Evolutionary conservation across 2,113 vertebrate species (phyloP).

Genomic region (Columba livia): DNA sequence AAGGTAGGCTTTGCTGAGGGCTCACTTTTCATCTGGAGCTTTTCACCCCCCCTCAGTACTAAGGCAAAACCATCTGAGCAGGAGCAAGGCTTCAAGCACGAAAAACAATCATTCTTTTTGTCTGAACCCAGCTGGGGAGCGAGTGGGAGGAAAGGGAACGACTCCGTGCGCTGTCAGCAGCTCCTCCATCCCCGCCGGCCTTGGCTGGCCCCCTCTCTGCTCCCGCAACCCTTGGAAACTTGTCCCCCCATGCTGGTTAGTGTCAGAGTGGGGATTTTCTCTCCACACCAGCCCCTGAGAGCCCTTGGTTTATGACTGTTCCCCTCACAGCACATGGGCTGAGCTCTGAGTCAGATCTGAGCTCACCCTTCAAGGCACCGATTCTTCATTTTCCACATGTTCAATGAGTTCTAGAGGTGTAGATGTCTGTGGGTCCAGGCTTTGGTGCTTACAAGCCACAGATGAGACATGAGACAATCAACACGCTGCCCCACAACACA

Average conservation of each 20-base stretch:
- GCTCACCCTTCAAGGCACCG: not conserved
- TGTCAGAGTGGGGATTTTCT: not conserved
- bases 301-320: not conserved
- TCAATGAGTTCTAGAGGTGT: not conserved
- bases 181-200: not conserved
- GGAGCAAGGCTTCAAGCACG: not conserved
- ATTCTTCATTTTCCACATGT: not conserved
- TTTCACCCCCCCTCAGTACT: not conserved
- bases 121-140: not conserved
- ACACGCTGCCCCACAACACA: not conserved
- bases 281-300: not conserved
- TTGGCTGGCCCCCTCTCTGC: not conserved
- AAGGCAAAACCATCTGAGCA: not conserved
- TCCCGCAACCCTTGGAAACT: not conserved
- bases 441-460: not conserved
- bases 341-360: not conserved
- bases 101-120: not conserved
- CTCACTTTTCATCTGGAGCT: not conserved
- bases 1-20: not conserved
- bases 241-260: not conserved
- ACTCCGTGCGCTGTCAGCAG: not conserved
- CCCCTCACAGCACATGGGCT: not conserved
- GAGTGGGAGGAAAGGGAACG: constrained; percentile 22
- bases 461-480: too few species aligned
- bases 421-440: not conserved